These are phyloP conservation scores for Octodonta nipae DNA, from an alignment of 2,888 invertebrate genomes.

Conservation along the genomic window DNA sequence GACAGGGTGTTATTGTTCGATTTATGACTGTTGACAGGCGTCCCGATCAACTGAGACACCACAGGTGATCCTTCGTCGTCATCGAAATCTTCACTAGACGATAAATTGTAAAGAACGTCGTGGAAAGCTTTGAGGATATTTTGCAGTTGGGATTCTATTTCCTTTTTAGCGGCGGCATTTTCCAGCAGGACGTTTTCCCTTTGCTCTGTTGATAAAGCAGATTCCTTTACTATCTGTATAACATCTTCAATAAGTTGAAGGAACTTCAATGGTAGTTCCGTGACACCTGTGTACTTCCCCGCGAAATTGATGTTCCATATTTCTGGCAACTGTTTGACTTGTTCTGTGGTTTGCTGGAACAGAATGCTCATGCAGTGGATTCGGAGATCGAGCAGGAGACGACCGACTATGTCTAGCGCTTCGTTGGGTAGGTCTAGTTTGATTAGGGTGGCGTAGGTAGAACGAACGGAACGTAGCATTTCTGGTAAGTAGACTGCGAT, in stretches of 20 bases:
- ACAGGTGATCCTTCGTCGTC: constrained; percentile 41
- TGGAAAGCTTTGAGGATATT: constrained; percentile 50
- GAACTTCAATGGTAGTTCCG: constrained; percentile 49
- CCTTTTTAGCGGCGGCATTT: constrained; percentile 39
- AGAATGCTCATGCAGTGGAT: constrained; percentile 74
- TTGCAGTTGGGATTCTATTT: constrained; percentile 41
- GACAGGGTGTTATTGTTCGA: constrained; percentile 15
- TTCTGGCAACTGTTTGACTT: constrained; percentile 63
- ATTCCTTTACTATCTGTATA: constrained; percentile 53
- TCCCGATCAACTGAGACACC: constrained; percentile 52
- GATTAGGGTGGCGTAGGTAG: constrained; percentile 67
- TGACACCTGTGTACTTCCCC: constrained; percentile 54
- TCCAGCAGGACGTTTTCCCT: constrained; percentile 48
- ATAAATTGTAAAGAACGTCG: constrained; percentile 58
- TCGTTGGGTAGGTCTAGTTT: constrained; percentile 78
- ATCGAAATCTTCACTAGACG: constrained; percentile 54
- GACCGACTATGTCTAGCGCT: constrained; percentile 71
- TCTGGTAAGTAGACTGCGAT: constrained; percentile 60
- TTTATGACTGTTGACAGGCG: constrained; percentile 37
- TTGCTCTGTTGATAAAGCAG: constrained; percentile 56
- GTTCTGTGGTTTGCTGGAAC: constrained; percentile 71
- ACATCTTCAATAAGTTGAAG: constrained; percentile 62
- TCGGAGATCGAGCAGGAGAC: constrained; percentile 74
- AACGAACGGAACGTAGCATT: constrained; percentile 57
- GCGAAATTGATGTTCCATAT: constrained; percentile 77